Conservation (phyloP, 2,797 vertebrate genomes). For the Cetoscarus ocellatus region DNA sequence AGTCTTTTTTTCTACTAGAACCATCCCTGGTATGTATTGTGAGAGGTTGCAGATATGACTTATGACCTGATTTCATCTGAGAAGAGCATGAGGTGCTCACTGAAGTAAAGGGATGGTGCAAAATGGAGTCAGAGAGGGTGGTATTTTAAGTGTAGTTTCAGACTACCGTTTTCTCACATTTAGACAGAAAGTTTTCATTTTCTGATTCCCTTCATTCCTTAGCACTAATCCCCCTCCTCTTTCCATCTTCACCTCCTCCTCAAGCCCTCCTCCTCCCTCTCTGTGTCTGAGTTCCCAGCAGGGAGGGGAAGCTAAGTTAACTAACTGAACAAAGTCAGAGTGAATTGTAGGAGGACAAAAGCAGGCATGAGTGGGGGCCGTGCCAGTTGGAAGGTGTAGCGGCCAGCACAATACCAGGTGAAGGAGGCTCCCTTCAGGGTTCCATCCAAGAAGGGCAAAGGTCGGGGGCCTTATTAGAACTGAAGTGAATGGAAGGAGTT, state of each 20-base stretch:
- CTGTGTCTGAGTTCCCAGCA: conserved; percentile 79
- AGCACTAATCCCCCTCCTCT: conserved; percentile 12
- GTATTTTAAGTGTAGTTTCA: conserved; percentile 21
- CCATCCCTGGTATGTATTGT: background rate
- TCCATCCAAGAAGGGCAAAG: conserved; percentile 84
- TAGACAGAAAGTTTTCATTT: conserved; percentile 15
- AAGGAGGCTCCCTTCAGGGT: conserved; percentile 86
- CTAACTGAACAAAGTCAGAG: conserved; percentile 95
- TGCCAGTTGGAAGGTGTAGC: conserved; percentile 87
- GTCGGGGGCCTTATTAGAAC: conserved; percentile 89
- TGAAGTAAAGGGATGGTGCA: conserved; percentile 6
- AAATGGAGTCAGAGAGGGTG: conserved; percentile 32
- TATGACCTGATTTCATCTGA: conserved; percentile 66
- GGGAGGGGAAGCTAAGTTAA: conserved; percentile 94
- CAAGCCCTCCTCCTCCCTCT: conserved; percentile 44
- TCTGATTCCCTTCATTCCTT: conserved; percentile 49
- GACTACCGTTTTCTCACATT: conserved; percentile 8
- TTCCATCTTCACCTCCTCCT: conserved; percentile 24
- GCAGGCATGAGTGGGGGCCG: conserved; percentile 84
- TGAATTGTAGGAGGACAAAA: conserved; percentile 89
- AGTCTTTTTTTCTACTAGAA: too few species aligned
- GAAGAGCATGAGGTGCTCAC: conserved; percentile 16
- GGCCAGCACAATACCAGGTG: conserved; percentile 91
- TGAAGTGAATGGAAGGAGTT: conserved; percentile 82
- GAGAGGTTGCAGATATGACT: background rate